Evolutionary conservation across 2,797 vertebrate genomes (phyloP).

Genomic region (Clarias fuscus): DNA sequence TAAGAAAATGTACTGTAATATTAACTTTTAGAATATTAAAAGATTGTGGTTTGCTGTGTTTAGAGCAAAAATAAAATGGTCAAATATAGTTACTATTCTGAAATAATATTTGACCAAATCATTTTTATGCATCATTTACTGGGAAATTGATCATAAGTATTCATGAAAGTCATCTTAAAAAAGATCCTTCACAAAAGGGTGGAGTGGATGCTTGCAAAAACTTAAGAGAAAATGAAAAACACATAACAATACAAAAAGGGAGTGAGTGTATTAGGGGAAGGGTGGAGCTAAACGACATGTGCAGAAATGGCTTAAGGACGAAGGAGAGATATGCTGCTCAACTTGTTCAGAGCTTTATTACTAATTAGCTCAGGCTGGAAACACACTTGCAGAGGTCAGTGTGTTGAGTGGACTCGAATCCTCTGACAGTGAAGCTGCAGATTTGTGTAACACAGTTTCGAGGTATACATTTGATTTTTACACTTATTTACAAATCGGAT

Average conservation of each 20-base stretch:
- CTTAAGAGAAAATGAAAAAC: not conserved
- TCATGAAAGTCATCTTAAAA: not conserved
- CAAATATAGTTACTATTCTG: not conserved
- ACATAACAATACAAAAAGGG: constrained; percentile 26
- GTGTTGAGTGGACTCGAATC: too few relatives aligned
- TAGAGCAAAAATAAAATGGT: not conserved
- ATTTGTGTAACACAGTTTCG: not conserved
- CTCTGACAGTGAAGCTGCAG: not conserved
- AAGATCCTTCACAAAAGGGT: not conserved
- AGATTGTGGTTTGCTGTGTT: not conserved
- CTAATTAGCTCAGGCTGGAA: constrained; percentile 28
- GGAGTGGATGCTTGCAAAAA: not conserved
- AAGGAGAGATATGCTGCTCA: constrained; percentile 43
- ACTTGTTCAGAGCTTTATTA: constrained; percentile 39
- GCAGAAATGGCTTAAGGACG: constrained; percentile 26
- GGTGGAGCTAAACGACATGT: constrained; percentile 20
- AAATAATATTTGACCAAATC: not conserved
- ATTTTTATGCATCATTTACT: not conserved
- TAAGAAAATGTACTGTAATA: not conserved
- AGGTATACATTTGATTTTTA: not conserved
- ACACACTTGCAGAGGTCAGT: constrained; percentile 13
- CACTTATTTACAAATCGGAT: not conserved
- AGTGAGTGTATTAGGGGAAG: constrained; percentile 14
- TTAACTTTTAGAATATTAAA: not conserved
- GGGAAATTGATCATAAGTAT: not conserved